Percentiles rank a stretch among this genome's conserved stretches.
These are phyloP conservation scores for Amphilophus citrinellus DNA, from an alignment of 2,113 vertebrate genomes.

Conservation along the genomic window DNA sequence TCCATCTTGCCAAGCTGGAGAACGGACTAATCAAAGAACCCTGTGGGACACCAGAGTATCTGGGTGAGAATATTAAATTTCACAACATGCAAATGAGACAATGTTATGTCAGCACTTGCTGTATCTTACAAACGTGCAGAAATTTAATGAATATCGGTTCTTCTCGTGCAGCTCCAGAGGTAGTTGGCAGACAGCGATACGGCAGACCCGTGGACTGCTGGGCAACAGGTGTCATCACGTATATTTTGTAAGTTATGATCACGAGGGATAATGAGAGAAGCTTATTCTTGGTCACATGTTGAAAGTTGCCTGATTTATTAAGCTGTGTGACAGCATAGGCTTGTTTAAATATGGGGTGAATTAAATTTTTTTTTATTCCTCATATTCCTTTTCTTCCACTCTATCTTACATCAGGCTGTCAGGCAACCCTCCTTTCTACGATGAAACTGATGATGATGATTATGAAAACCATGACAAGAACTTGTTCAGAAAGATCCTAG, in stretches of 20 bases:
- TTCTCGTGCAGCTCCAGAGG: slow-evolving; percentile 89
- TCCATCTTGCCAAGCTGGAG: slow-evolving; percentile 97
- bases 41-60: slow-evolving; percentile 96
- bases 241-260: slow-evolving; percentile 92
- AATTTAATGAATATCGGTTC: background rate
- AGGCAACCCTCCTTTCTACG: slow-evolving; percentile 97
- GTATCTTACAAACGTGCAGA: background rate
- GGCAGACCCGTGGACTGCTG: slow-evolving; percentile 97
- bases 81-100: background rate
- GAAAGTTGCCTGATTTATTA: background rate
- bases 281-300: background rate
- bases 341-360: background rate
- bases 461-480: slow-evolving; percentile 99
- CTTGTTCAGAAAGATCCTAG: slow-evolving; percentile 96
- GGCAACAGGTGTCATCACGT: slow-evolving; percentile 98
- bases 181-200: slow-evolving; percentile 95
- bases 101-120: background rate
- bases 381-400: background rate
- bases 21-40: slow-evolving; percentile 98
- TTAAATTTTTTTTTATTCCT: background rate
- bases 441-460: slow-evolving; percentile 95
- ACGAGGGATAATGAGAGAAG: background rate
- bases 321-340: background rate
- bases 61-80: slow-evolving; percentile 83
- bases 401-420: slow-evolving; percentile 85